Evolutionary conservation across 2,888 invertebrate species (phyloP).

Genomic region (Lasioglossum malachurum): DNA sequence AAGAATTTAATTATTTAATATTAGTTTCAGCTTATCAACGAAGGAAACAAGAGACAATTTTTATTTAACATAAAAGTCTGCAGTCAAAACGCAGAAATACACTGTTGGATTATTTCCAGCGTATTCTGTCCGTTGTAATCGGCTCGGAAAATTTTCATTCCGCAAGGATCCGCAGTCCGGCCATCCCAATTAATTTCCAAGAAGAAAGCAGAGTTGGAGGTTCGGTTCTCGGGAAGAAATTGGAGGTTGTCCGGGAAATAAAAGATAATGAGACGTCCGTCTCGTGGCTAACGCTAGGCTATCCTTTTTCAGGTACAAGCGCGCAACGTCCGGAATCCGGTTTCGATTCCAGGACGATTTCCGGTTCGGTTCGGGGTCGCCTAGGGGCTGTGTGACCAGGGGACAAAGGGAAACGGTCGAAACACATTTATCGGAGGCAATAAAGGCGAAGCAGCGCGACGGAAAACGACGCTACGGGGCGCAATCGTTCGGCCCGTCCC

Average conservation of each 20-base stretch:
- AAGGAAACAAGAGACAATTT: not conserved
- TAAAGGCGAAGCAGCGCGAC: conserved; percentile 56
- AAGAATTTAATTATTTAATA: not conserved
- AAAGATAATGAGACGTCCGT: conserved; percentile 3
- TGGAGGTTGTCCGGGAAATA: not conserved
- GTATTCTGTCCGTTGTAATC: not conserved
- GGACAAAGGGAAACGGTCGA: conserved; percentile 57
- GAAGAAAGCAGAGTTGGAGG: not conserved
- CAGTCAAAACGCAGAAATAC: too few relatives aligned
- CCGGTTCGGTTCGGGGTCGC: conserved; percentile 37
- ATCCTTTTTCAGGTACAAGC: conserved; percentile 8
- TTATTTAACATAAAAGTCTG: not conserved
- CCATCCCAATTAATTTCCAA: not conserved
- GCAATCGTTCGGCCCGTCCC: conserved; percentile 39
- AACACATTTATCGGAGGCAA: conserved; percentile 68
- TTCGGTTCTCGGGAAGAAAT: not conserved
- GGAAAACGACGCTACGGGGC: conserved; percentile 51
- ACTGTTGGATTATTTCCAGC: too few relatives aligned
- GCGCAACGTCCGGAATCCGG: conserved; percentile 35
- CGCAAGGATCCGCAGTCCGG: not conserved
- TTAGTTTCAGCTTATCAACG: not conserved
- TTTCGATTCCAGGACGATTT: conserved; percentile 57
- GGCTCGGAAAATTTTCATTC: not conserved
- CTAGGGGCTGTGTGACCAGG: conserved; percentile 4
- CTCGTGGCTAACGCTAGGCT: not conserved